These are phyloP conservation scores for Herpetotheres cachinnans DNA, from an alignment of 2,113 vertebrate genomes.

Conservation along the genomic window DNA sequence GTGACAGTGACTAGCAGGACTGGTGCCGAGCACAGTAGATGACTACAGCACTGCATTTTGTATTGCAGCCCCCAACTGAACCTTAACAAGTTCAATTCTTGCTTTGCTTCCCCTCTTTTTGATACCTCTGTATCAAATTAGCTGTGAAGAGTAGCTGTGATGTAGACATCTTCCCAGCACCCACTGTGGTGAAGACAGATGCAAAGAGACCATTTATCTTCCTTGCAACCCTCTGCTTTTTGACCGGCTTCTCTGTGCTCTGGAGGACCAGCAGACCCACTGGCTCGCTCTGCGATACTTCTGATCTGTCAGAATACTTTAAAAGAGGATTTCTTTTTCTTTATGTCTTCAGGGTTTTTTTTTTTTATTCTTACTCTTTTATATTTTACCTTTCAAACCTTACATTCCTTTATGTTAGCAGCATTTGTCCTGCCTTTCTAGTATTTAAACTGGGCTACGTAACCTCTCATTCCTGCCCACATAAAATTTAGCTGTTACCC, in stretches of 20 bases:
- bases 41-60: not conserved
- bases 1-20: not conserved
- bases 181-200: not conserved
- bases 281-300: not conserved
- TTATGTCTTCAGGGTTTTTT: not conserved
- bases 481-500: not conserved
- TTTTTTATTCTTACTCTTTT: not conserved
- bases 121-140: slow-evolving; percentile 20
- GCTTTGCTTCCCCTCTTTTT: slow-evolving; percentile 57
- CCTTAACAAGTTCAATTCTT: not conserved
- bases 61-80: not conserved
- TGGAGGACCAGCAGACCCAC: not conserved
- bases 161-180: slow-evolving; percentile 9
- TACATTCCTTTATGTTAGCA: not conserved
- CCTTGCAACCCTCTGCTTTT: not conserved
- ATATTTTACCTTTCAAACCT: not conserved
- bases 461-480: not conserved
- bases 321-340: not conserved
- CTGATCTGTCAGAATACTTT: not conserved
- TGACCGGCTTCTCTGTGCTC: not conserved
- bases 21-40: not conserved
- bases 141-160: slow-evolving; percentile 20
- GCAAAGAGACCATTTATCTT: slow-evolving; percentile 11
- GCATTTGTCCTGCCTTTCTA: not conserved
- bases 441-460: not conserved